Base-by-base conservation (phyloP, 92 coral and sea anemone species). In the Galaxea fascicularis region DNA sequence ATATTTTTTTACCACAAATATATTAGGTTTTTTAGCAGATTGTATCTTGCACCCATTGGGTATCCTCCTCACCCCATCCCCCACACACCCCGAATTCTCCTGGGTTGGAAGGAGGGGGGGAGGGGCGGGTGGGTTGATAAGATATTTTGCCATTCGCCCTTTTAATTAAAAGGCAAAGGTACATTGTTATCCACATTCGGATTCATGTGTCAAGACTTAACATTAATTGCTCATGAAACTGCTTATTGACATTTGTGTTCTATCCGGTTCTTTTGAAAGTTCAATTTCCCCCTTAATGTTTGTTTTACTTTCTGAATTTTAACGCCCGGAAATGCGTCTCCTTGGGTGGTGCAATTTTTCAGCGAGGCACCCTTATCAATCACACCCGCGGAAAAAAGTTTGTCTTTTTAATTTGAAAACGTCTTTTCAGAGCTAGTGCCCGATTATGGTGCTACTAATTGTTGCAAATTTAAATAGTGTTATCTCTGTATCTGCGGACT, bases 321-420 rank as follows among this genome's bases (percentile, higher is more conserved):
- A 24, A 70, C 28, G 57, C 18, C 84, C 86, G 86, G 86, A 82
- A 82, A 82, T 82, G 69, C 35, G 18, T 22, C 54, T 56, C 22
- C 49, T 65, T 67, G n/a, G n/a, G n/a, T n/a, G n/a, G n/a, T 49
- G 51, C 49, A 65, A n/a, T n/a, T 51, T 46, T 65, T 17, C 45
- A 62, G 46, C 13, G 14, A 47, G 20, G 53, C 28, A 1, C 68
- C 14, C 29, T 44, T 22, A 46, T 67, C 73, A 35, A 67, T 31
- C 73, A 67, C 73, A 76, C 54, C n/a, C n/a, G 26, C 4, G 20
- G 25, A 77, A 44, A 60, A 74, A 0, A 35, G 41, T 35, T 35
- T 29, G 49, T n/a, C 65, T 29, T 30, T 53, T 54, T 20, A 28
- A 52, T 35, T 58, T 58, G 24, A 60, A n/a, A 78, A 63, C 22